Percentiles rank a stretch among this genome's conserved stretches.
Evolutionary conservation across 1,140 invertebrate species (phyloP).

Genomic region (Drosophila suzukii): DNA sequence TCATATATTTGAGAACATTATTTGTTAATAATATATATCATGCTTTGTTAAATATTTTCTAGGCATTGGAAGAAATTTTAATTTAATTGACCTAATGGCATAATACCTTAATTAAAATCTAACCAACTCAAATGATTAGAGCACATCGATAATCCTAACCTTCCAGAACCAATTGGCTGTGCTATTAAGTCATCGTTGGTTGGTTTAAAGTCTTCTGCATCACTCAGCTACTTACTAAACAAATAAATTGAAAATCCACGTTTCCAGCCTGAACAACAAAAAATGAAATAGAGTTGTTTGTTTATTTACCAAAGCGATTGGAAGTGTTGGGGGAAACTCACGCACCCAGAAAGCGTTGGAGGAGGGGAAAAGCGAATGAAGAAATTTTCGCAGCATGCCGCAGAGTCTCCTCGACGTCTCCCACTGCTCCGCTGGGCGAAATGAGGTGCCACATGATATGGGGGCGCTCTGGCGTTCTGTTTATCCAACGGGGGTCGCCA

Average conservation of each 20-base stretch:
- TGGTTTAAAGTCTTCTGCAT: slow-evolving; percentile 2
- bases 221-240: slow-evolving; percentile 28
- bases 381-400: slow-evolving; percentile 75
- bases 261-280: slow-evolving; percentile 11
- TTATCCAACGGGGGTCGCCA: slow-evolving; percentile 80
- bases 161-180: background rate
- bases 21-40: no score
- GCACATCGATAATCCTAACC: background rate
- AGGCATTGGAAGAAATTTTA: no score
- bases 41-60: no score
- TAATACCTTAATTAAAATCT: no score
- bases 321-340: slow-evolving; percentile 51
- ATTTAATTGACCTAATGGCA: no score
- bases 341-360: background rate
- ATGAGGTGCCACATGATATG: slow-evolving; percentile 69
- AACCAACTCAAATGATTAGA: background rate
- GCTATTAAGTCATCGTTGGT: slow-evolving; percentile 9
- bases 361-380: slow-evolving; percentile 50
- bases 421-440: slow-evolving; percentile 41
- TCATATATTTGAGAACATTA: no score
- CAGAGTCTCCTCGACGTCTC: slow-evolving; percentile 38
- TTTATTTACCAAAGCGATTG: slow-evolving; percentile 37
- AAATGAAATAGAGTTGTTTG: slow-evolving; percentile 55
- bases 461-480: slow-evolving; percentile 60
- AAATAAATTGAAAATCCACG: slow-evolving; percentile 37